These are phyloP conservation scores for Ceratoteleas bidentatus DNA, from an alignment of 1,140 invertebrate genomes.

Conservation along the genomic window DNA sequence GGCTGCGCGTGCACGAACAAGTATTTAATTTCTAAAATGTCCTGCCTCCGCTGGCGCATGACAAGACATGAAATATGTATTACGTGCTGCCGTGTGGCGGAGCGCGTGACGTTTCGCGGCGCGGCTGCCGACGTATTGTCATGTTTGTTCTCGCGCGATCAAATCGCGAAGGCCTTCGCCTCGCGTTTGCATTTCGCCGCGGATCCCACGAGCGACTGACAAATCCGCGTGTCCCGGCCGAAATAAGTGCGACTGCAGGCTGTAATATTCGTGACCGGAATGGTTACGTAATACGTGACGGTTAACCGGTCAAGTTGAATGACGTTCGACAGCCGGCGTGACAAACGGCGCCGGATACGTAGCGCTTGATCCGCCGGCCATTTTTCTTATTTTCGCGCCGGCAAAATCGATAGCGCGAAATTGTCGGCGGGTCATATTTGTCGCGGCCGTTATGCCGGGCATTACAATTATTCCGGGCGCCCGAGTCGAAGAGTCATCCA, in stretches of 20 bases:
- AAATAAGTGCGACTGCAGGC: constrained; percentile 27
- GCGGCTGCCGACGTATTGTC: constrained; percentile 28
- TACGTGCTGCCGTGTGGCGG: constrained; percentile 45
- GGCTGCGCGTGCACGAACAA: constrained; percentile 40
- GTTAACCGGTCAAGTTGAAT: constrained; percentile 23
- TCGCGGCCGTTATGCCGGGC: background rate
- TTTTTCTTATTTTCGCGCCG: background rate
- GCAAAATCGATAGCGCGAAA: constrained; percentile 2
- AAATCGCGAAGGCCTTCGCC: constrained; percentile 43
- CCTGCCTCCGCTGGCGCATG: constrained; percentile 41
- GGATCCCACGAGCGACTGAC: constrained; percentile 23
- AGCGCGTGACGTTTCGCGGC: constrained; percentile 46
- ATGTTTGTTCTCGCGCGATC: constrained; percentile 50
- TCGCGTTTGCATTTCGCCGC: too few relatives aligned
- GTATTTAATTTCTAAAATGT: constrained; percentile 65
- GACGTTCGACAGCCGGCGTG: constrained; percentile 7
- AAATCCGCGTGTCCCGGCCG: constrained; percentile 31
- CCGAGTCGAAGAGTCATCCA: background rate
- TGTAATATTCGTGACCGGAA: constrained; percentile 29
- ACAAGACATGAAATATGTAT: constrained; percentile 66
- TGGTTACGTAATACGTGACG: constrained; percentile 11
- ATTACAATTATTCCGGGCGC: background rate
- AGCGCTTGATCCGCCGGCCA: too few relatives aligned
- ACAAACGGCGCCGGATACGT: background rate
- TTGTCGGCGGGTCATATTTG: background rate